Percentiles rank a stretch among this genome's conserved stretches.
Conservation (phyloP, 2,888 invertebrate genomes). For the Acanthosepion esculentum region DNA sequence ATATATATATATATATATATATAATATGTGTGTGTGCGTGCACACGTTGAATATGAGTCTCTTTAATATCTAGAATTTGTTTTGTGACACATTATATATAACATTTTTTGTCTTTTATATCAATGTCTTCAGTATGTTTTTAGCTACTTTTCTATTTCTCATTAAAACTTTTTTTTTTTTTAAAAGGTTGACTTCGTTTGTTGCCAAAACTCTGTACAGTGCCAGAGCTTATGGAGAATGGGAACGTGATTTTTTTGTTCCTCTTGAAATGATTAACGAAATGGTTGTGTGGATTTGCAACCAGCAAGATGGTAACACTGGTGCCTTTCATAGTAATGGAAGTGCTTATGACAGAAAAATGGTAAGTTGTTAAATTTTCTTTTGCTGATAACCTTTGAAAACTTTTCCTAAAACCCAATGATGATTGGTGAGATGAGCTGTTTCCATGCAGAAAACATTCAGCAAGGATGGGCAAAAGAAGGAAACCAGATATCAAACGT, state of each 20-base stretch:
- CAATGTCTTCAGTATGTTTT: no score
- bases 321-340: conserved; percentile 83
- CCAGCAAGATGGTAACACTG: conserved; percentile 85
- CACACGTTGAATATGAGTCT: no score
- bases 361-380: conserved; percentile 62
- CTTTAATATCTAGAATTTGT: no score
- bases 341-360: conserved; percentile 86
- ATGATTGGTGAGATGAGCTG: no score
- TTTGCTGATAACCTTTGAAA: not conserved
- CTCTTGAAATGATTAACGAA: conserved; percentile 88
- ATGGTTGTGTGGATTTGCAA: conserved; percentile 89
- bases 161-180: not conserved
- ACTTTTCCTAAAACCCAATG: no score
- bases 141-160: not conserved
- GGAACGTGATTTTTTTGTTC: conserved; percentile 96
- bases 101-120: no score
- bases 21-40: no score
- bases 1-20: no score
- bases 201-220: conserved; percentile 89
- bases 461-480: no score
- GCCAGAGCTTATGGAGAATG: conserved; percentile 92
- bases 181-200: conserved; percentile 89
- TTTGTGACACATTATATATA: no score
- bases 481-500: no score
- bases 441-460: no score